phyloP scores from a whole-genome alignment of 2,113 vertebrate species.

The Gavia stellata region DNA sequence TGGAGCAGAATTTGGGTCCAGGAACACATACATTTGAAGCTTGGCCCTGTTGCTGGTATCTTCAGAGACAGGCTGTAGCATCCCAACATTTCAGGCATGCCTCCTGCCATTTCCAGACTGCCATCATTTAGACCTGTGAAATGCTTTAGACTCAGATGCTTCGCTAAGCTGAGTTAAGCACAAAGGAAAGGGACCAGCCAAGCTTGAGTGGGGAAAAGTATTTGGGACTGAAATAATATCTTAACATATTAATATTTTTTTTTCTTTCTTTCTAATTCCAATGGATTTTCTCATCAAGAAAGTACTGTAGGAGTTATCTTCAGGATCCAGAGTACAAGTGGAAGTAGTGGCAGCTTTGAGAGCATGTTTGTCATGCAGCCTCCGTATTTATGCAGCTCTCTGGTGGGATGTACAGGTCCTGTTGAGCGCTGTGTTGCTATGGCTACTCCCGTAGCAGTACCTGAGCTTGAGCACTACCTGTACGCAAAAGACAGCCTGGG shows the following conservation, averaged over 20 bases:
- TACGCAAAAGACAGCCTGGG: not conserved
- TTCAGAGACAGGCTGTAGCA: not conserved
- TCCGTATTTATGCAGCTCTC: not conserved
- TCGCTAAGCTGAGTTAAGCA: not conserved
- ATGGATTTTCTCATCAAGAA: not conserved
- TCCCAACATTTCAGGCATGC: not conserved
- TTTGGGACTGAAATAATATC: not conserved
- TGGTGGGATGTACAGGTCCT: not conserved
- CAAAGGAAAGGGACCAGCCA: not conserved
- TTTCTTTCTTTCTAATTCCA: not conserved
- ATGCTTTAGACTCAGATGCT: not conserved
- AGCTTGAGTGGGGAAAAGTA: not conserved
- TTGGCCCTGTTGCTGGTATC: not conserved
- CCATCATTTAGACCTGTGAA: not conserved
- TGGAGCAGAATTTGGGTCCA: not conserved
- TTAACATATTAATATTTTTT: not conserved
- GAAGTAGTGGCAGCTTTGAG: not conserved
- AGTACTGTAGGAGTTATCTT: not conserved
- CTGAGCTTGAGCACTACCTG: not conserved
- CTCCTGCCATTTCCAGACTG: not conserved
- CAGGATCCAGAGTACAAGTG: not conserved
- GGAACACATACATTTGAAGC: not conserved
- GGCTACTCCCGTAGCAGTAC: not conserved
- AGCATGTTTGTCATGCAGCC: rapidly evolving
- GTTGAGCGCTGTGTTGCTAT: not conserved